Percentiles rank a stretch among this genome's conserved stretches.
Conservation (phyloP, 2,797 vertebrate species). For the Notamacropus eugenii region DNA sequence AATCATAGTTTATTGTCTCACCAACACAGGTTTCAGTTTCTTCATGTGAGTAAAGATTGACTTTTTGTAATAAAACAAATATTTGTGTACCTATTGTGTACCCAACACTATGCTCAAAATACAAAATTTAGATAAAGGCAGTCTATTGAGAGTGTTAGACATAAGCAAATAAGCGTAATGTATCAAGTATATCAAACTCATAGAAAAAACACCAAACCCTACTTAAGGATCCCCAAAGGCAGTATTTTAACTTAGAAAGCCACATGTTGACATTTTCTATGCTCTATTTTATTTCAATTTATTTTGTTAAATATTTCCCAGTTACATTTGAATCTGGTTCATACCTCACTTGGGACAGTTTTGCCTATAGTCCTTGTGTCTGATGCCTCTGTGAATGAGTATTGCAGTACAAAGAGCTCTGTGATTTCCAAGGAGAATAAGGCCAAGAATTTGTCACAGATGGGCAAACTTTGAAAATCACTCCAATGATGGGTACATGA, state of each 20-base stretch:
- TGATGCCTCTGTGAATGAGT: neutral
- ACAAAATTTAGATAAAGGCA: no score
- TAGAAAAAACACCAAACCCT: neutral
- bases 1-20: neutral
- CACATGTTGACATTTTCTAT: neutral
- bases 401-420: neutral
- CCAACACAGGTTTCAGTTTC: neutral
- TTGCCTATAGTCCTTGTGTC: neutral
- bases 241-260: neutral
- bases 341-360: neutral
- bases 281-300: neutral
- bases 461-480: constrained; percentile 1
- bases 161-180: no score
- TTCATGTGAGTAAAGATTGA: neutral
- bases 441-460: neutral
- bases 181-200: neutral
- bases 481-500: constrained; percentile 20
- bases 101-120: neutral
- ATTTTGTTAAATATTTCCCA: neutral
- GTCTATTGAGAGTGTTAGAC: no score
- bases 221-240: neutral
- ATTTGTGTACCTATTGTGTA: neutral
- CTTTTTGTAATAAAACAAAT: neutral
- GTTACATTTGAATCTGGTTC: neutral
- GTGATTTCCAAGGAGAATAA: constrained; percentile 14